Percentiles rank a stretch among this genome's conserved stretches.
These are phyloP conservation scores for Acomys russatus DNA, from an alignment of 2,797 vertebrate species.

Conservation along the genomic window DNA sequence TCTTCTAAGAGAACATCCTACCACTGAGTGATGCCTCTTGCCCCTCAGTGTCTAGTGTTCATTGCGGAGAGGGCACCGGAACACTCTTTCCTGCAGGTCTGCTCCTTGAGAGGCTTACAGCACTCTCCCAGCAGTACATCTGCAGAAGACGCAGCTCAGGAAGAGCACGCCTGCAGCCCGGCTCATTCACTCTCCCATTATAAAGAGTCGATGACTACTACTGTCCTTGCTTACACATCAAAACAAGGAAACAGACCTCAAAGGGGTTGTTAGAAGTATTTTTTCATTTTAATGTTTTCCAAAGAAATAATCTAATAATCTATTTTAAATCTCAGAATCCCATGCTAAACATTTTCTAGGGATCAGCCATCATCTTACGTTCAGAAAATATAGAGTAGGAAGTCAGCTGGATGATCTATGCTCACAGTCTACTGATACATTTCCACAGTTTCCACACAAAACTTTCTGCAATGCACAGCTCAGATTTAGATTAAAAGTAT, in stretches of 20 bases:
- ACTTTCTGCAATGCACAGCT: not conserved
- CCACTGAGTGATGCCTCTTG: no score
- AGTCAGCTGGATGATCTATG: not conserved
- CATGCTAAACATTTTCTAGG: not conserved
- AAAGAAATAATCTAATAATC: slow-evolving; percentile 36
- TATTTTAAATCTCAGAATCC: slow-evolving; percentile 17
- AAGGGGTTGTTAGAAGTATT: not conserved
- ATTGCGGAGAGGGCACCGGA: not conserved
- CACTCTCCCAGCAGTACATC: not conserved
- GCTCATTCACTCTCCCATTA: not conserved
- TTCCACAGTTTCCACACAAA: slow-evolving; percentile 2
- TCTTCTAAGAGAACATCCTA: not conserved
- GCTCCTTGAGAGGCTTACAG: not conserved
- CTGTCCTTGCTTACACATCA: not conserved
- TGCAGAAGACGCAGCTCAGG: not conserved
- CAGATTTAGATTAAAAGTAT: slow-evolving; percentile 28
- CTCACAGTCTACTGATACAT: not conserved
- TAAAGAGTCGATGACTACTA: not conserved
- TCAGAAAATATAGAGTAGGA: slow-evolving; percentile 39
- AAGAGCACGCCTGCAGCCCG: not conserved
- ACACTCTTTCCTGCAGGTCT: not conserved
- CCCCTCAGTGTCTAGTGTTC: not conserved
- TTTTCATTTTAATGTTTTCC: not conserved
- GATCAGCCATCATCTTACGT: not conserved
- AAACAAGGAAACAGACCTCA: not conserved